Evolutionary conservation across 2,888 invertebrate genomes (phyloP), one percentile per base, ranked within the genome.

Genomic region (Homarus gammarus): DNA sequence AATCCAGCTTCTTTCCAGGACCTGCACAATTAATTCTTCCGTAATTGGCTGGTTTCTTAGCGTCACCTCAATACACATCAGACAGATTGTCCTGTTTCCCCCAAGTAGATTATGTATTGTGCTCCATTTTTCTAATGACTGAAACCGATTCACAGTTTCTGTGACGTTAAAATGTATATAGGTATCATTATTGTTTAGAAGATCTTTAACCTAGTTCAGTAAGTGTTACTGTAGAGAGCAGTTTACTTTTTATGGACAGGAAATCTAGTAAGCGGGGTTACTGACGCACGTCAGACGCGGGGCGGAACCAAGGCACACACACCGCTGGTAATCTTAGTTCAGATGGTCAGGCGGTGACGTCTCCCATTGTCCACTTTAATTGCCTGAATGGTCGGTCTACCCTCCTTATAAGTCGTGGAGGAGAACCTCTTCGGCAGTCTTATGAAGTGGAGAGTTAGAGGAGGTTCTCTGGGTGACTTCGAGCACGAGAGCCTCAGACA

Each of bases 321-420:
- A 15, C 15, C 33, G 6, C 10, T 15, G 1, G 8, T 1, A 5
- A 27, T 36, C n/a, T 70, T 36, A 31, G n/a, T n/a, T 68, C 8
- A 68, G 10, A 49, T 1, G 56, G 64, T 84, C 84, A 73, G 73
- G 51, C 64, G 70, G 84, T 27, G 84, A 84, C 73, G 73, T 84
- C 73, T n/a, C 56, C 51, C 73, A 84, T 73, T 84, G 84, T 84
- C 56, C 51, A 38, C 33, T 22, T 8, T 73, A 84, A 84, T 84
- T 15, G 84, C 36, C 72, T 22, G 51, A 84, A n/a, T 38, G 73
- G 31, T 33, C 51, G 18, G 33, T 18, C 73, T 1, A 51, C n/a
- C 84, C 51, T 38, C 72, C 33, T 84, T 84, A 84, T 84, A 84
- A 84, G 33, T 56, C 2, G 56, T n/a, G 27, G 38, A 51, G n/a